A percentile compares a stretch with the other conserved stretches of the same genome.
phyloP scores from a whole-genome alignment of 2,888 invertebrate species.

The Lepidocyrtoides sp. region DNA sequence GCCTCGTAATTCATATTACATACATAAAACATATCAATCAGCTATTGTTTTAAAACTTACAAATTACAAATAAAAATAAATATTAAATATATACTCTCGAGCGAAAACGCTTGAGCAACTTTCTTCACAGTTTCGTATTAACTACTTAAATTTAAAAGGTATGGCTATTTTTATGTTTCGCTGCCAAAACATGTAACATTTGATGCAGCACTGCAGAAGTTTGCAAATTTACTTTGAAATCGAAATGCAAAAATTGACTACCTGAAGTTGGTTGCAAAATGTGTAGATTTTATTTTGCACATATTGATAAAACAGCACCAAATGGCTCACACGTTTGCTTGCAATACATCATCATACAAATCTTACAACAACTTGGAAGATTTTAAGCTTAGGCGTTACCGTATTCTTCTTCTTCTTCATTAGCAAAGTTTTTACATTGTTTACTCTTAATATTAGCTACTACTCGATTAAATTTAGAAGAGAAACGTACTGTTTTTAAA shows the following conservation, averaged over 20 bases:
- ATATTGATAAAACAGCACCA: not conserved
- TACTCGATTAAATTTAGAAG: not conserved
- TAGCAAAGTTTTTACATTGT: no score
- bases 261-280: not conserved
- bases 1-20: no score
- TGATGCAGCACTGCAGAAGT: not conserved
- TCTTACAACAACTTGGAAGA: not conserved
- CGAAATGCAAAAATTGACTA: not conserved
- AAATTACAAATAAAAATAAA: not conserved
- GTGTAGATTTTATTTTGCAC: not conserved
- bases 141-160: not conserved
- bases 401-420: no score
- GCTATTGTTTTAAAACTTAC: not conserved
- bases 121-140: not conserved
- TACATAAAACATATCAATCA: not conserved
- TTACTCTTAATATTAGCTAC: no score
- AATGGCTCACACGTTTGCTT: not conserved
- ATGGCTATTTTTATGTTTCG: not conserved
- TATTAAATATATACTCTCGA: not conserved
- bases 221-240: slow-evolving; percentile 1
- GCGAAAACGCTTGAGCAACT: not conserved
- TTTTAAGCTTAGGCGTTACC: no score
- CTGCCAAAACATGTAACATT: not conserved
- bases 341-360: not conserved
- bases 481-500: not conserved